Base-by-base conservation (phyloP, 1,140 invertebrate genomes). In the Bombus haemorrhoidalis region DNA sequence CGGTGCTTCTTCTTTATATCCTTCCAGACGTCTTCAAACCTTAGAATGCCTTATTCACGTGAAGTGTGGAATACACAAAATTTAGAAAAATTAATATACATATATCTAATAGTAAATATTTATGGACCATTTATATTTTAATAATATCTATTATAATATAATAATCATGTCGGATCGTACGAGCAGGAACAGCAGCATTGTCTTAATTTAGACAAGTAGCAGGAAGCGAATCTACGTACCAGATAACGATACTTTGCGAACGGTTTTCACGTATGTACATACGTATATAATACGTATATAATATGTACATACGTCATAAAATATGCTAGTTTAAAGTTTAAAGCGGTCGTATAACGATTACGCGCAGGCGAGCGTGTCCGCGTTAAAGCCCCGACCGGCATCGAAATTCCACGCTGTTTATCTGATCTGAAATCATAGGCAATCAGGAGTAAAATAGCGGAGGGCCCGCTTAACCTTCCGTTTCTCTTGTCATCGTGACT, bases 401-500 rank as follows among this genome's bases (percentile, higher is more conserved):
- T 43, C 66, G 66, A 81, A 81, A 81, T 53, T 68, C 66, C 64
- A 47, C 22, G 28, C 34, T 28, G 34, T 25, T 47, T 71, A 81
- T 71, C 64, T 13, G 66, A 71, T 81, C 28, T 47, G 69, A 72
- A 72, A 72, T 81, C 79, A 43, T 47, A 34, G 66, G 71, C 32
- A 72, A 72, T 81, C 47, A 72, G 18, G 68, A 59, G 68, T 59
- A 81, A 72, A 66, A 37, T 15, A n/a, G n/a, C 15, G n/a, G 41
- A 62, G 53, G 37, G 73, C 73, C 57, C 13, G 64, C 68, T 47
- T 41, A 57, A 28, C 68, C 79, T n/a, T 75, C 25, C 77, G 68
- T 87, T 88, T 88, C 74, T 82, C 85, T 88, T 80, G 85, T 86
- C 85, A 83, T 83, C 74, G 87, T 64, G 82, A 77, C 80, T 83